Conservation (phyloP, 2,888 invertebrate species). For the Scaptomyza caliginosa region DNA sequence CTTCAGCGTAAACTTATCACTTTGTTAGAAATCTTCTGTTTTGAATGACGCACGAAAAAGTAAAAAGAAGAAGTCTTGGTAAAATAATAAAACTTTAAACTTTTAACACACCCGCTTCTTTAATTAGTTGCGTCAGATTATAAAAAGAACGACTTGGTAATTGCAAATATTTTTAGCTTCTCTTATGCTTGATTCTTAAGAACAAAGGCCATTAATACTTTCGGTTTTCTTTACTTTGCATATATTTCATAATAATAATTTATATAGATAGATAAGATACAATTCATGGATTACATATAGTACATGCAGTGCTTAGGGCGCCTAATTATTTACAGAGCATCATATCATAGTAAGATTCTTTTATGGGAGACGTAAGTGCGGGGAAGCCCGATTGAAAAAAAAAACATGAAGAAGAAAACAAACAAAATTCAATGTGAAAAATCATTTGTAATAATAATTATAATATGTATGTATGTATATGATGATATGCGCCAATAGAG, state of each 20-base stretch:
- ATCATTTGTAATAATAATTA: conserved; percentile 8
- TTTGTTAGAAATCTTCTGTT: too few relatives aligned
- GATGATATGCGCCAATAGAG: conserved; percentile 34
- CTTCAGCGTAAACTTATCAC: too few relatives aligned
- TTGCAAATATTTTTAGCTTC: neutral
- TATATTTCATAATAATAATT: conserved; percentile 68
- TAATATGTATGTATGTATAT: conserved; percentile 10
- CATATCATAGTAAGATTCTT: conserved; percentile 43
- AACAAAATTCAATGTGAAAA: conserved; percentile 17
- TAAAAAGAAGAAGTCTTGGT: too few relatives aligned
- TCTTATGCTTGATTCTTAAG: neutral
- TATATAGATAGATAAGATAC: conserved; percentile 68
- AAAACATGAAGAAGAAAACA: too few relatives aligned
- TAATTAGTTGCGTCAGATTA: too few relatives aligned
- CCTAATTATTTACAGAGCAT: conserved; percentile 60
- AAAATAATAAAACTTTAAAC: too few relatives aligned
- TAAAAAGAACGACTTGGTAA: too few relatives aligned
- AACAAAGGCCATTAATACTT: neutral
- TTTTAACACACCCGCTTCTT: too few relatives aligned
- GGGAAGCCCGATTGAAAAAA: conserved; percentile 24
- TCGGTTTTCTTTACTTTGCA: conserved; percentile 26
- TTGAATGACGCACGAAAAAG: too few relatives aligned
- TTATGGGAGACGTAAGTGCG: conserved; percentile 27
- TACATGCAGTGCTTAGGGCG: conserved; percentile 56
- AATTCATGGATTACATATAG: conserved; percentile 64